Percentiles rank a stretch among this genome's conserved stretches.
phyloP scores from a whole-genome alignment of 1,140 invertebrate species.

The Ganaspis sp. region DNA sequence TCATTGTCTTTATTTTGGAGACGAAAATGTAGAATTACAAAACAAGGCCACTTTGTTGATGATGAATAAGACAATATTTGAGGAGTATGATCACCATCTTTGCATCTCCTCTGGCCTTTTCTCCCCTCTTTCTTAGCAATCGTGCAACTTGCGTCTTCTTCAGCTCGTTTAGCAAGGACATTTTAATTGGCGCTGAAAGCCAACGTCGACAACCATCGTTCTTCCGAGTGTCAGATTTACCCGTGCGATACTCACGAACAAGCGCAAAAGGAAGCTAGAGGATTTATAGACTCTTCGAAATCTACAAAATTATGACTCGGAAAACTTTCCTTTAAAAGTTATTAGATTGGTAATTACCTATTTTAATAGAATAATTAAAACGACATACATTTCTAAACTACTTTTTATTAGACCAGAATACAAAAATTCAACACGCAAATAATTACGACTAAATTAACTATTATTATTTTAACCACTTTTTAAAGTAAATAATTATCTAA shows the following conservation, averaged over 20 bases:
- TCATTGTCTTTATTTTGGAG: neutral
- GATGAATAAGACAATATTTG: slow-evolving; percentile 2
- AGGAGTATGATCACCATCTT: slow-evolving; percentile 19
- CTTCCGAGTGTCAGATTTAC: slow-evolving; percentile 66
- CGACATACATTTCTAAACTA: no score
- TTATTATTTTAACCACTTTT: no score
- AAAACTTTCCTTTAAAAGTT: no score
- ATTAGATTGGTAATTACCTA: no score
- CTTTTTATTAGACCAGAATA: no score
- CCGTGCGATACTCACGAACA: slow-evolving; percentile 54
- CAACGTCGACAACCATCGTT: slow-evolving; percentile 62
- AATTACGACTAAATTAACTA: no score
- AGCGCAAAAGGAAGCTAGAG: slow-evolving; percentile 28
- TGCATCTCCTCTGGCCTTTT: slow-evolving; percentile 32
- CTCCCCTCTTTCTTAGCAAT: slow-evolving; percentile 29
- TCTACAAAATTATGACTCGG: neutral
- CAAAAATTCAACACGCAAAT: no score
- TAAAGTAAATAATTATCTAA: no score
- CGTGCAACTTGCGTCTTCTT: slow-evolving; percentile 26
- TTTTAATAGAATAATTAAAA: no score
- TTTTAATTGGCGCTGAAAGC: slow-evolving; percentile 73
- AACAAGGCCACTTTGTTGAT: slow-evolving; percentile 15
- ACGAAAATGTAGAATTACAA: neutral
- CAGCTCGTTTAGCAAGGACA: slow-evolving; percentile 56
- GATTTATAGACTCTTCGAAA: slow-evolving; percentile 13